Base-by-base conservation (phyloP, 1,140 invertebrate species). In the Chelonus insularis region DNA sequence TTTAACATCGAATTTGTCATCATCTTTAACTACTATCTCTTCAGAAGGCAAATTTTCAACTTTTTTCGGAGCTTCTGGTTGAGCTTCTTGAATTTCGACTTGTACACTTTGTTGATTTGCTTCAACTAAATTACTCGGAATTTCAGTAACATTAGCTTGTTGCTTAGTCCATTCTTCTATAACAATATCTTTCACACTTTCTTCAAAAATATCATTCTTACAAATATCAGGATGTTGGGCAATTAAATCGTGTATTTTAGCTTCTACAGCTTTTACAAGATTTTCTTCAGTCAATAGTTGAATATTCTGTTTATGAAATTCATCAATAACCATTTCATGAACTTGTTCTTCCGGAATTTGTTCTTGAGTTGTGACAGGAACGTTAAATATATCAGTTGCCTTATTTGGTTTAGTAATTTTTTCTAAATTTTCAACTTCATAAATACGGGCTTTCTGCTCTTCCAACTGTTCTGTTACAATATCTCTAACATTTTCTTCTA, bases 331-430 rank as follows among this genome's bases (percentile, higher is more conserved):
- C 23, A 62, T 56, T 23, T 57, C 60, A 4, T 29, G 16, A 21
- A 62, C 32, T 39, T 37, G 43, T 58, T 63, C 61, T 47, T 63
- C 47, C 0, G 36, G 18, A 21, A 55, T 6, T 14, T 55, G n/a
- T 12, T 36, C 8, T 4, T 52, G 11, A 0, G n/a, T 18, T 18
- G 14, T 36, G 7, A 14, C 3, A 29, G 50, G 32, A 4, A 36
- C 25, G 11, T 52, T 52, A 6, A 34, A 11, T 4, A 52, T 29
- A 36, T 34, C 25, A 32, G 63, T 48, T 50, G 2, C 59, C 20
- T 41, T 34, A 59, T 62, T 43, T 52, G 61, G 55, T 66, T 71
- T 57, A 29, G 25, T 29, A 29, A 51, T 37, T 59, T 68, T 34
- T 60, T 55, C 61, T 66, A 59, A 36, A 57, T 59, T 36, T 67